Evolutionary conservation across 2,113 vertebrate genomes (phyloP).

Genomic region (Heterotis niloticus): DNA sequence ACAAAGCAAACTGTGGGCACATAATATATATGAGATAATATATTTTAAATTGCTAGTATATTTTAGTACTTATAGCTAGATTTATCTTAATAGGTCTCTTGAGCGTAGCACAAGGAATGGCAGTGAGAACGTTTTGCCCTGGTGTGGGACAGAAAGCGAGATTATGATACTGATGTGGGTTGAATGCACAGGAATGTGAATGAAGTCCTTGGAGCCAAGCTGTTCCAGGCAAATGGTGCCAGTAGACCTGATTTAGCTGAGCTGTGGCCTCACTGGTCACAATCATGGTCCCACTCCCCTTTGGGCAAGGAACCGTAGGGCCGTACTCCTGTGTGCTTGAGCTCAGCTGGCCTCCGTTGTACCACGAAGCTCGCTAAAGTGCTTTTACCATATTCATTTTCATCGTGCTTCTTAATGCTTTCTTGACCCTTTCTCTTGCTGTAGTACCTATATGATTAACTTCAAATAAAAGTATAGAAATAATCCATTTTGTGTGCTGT

Average conservation of each 20-base stretch:
- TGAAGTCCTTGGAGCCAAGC: not conserved
- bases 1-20: not conserved
- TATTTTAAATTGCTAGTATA: too few relatives aligned
- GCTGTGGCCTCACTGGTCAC: too few relatives aligned
- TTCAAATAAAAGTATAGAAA: slow-evolving; percentile 36
- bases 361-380: not conserved
- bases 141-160: not conserved
- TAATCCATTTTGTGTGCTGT: not conserved
- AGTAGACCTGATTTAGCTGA: not conserved
- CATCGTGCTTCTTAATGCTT: not conserved
- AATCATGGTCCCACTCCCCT: too few relatives aligned
- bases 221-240: not conserved
- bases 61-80: not conserved
- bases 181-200: not conserved
- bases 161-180: not conserved
- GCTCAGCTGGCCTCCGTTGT: not conserved
- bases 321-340: not conserved
- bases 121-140: not conserved
- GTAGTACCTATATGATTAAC: slow-evolving; percentile 33
- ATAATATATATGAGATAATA: too few relatives aligned
- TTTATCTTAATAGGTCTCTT: not conserved
- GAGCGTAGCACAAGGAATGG: not conserved
- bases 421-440: slow-evolving; percentile 20
- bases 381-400: not conserved
- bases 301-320: not conserved